These are phyloP conservation scores for Drosophila siamana DNA, from an alignment of 2,888 invertebrate genomes.

Conservation along the genomic window DNA sequence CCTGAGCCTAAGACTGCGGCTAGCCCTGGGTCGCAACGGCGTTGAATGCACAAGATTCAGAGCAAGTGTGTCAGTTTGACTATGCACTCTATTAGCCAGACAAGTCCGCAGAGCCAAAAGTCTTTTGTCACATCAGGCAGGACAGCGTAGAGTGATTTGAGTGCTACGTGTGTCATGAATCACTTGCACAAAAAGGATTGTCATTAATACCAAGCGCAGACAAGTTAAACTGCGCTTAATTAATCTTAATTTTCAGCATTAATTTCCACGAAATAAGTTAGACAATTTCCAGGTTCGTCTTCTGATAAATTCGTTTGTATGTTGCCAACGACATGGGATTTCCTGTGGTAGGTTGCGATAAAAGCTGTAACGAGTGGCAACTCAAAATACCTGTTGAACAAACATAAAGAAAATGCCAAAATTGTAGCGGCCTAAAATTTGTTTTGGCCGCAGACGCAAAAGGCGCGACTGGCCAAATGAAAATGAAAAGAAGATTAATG, in stretches of 20 bases:
- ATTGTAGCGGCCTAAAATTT: constrained; percentile 53
- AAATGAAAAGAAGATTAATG: constrained; percentile 79
- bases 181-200: not conserved
- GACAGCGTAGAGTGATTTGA: constrained; percentile 12
- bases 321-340: constrained; percentile 61
- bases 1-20: constrained; percentile 1
- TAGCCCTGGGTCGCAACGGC: not conserved
- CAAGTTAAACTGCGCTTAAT: not conserved
- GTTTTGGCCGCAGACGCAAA: constrained; percentile 44
- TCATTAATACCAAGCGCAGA: not conserved
- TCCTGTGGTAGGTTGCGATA: constrained; percentile 51
- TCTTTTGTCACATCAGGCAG: constrained; percentile 53
- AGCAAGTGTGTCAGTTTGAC: constrained; percentile 50
- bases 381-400: constrained; percentile 26
- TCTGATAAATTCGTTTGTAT: constrained; percentile 59
- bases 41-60: constrained; percentile 10
- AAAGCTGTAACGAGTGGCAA: constrained; percentile 6
- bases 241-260: not conserved
- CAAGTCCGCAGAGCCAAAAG: constrained; percentile 32
- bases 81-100: constrained; percentile 52
- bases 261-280: not conserved
- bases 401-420: constrained; percentile 51
- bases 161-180: constrained; percentile 1
- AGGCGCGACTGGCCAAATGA: constrained; percentile 45
- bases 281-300: constrained; percentile 13